phyloP scores from a whole-genome alignment of 1,140 invertebrate species.

The Microvelia longipes region DNA sequence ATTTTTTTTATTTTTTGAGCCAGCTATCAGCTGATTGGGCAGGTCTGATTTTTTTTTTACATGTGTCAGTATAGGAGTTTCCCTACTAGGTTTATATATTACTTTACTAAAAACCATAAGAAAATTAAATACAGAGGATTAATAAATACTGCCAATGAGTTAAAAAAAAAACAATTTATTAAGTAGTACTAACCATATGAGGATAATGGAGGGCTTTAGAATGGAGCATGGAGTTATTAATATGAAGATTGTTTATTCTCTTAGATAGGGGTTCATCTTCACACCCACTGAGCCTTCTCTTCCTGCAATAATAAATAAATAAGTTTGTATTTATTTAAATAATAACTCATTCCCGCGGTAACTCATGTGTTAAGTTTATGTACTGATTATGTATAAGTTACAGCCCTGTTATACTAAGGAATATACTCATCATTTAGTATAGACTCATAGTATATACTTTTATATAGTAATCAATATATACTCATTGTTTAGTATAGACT shows the following conservation, averaged over 20 bases:
- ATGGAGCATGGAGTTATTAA: conserved; percentile 33
- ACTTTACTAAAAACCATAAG: no score
- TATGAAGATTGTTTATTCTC: conserved; percentile 60
- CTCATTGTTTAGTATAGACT: background rate
- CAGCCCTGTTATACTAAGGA: background rate
- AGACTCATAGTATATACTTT: background rate
- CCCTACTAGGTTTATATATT: no score
- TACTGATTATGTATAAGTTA: background rate
- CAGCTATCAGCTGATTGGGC: no score
- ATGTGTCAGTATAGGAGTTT: no score
- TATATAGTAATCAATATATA: background rate
- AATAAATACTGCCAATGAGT: no score
- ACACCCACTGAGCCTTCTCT: conserved; percentile 37
- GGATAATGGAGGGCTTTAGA: conserved; percentile 2
- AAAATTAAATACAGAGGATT: no score
- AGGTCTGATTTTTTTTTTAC: no score
- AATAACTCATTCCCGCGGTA: background rate
- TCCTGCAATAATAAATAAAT: conserved; percentile 22
- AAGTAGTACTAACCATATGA: background rate
- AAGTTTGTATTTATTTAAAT: background rate
- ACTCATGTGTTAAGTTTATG: background rate
- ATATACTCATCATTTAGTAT: background rate
- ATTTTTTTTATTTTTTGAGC: no score
- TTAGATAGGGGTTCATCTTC: conserved; percentile 59
- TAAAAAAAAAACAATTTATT: background rate